Evolutionary conservation across 2,113 vertebrate genomes (phyloP), one percentile per base, ranked within the genome.

Genomic region (Thomomys bottae): DNA sequence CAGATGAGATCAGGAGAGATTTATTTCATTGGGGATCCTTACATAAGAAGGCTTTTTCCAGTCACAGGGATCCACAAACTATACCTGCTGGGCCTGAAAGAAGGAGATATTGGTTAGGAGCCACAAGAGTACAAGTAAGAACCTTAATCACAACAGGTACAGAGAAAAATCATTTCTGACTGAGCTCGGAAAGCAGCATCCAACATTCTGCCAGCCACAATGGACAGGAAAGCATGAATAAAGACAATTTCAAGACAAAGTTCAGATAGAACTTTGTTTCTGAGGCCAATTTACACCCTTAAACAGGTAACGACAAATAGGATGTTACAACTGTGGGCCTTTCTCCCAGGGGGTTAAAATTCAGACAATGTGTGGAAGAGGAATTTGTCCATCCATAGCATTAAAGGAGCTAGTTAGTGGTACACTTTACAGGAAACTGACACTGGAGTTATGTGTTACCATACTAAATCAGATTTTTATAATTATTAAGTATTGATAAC

Each of bases 151-250:
- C 34, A 7, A 59, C 40, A 42, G 8, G 21, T 38, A 49, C 5
- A 26, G 68, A 91, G 40, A 95, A 87, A 75, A 77, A 38, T 8
- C 68, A 14, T 72, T 79, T 94, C 77, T 77, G 68, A 76, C 12
- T 79, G 26, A 80, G 34, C 2, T 38, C 49, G 32, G 49, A 91
- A 75, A 91, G 36, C 15, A 87, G 34, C 90, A 72, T 64, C 63
- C 11, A 63, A 17, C 9, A 72, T 66, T 92, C 67, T 76, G 15
- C 71, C 92, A 54, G 72, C 21, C 17, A 68, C 0, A 0, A 45
- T 64, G 73, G 45, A 84, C 11, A 17, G 20, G 72, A 40, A 40
- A 84, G 81, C 32, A 40, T 59, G 12, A 45, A 10, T 21, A n/a
- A 42, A 38, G n/a, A 77, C 81, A 2, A 90, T 32, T 17, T 88